Evolutionary conservation across 2,888 invertebrate genomes (phyloP).

Genomic region (Drosophila affinis): DNA sequence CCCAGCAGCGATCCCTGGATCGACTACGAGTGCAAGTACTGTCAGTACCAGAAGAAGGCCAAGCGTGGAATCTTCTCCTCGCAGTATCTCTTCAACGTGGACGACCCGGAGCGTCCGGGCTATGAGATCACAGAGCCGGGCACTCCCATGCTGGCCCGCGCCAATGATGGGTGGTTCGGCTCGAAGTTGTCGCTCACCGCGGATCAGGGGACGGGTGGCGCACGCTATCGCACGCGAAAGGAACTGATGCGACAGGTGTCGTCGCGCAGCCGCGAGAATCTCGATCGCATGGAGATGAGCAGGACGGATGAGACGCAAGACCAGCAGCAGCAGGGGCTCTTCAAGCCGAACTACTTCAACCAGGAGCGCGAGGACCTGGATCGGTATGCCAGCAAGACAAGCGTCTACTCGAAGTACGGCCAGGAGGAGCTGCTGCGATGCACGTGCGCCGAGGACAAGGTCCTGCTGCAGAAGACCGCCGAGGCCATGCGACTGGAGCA

Average conservation of each 20-base stretch:
- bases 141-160: constrained; percentile 87
- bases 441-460: constrained; percentile 81
- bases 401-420: constrained; percentile 74
- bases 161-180: constrained; percentile 83
- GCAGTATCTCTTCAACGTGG: constrained; percentile 84
- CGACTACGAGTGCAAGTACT: constrained; percentile 81
- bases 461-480: constrained; percentile 69
- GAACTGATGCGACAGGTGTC: constrained; percentile 68
- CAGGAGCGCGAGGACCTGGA: constrained; percentile 85
- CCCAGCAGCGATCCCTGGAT: constrained; percentile 47
- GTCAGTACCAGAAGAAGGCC: constrained; percentile 69
- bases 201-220: constrained; percentile 46
- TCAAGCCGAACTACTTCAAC: constrained; percentile 85
- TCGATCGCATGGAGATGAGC: constrained; percentile 48
- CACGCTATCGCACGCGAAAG: constrained; percentile 55
- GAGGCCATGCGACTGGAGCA: constrained; percentile 56
- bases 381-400: constrained; percentile 78
- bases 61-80: constrained; percentile 81
- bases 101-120: constrained; percentile 86
- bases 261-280: constrained; percentile 57
- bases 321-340: constrained; percentile 29
- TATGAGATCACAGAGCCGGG: constrained; percentile 88
- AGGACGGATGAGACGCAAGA: constrained; percentile 16
- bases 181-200: constrained; percentile 80
- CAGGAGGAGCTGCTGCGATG: constrained; percentile 68